These are phyloP conservation scores for Psylliodes chrysocephalus DNA, from an alignment of 2,888 invertebrate species.

Conservation along the genomic window DNA sequence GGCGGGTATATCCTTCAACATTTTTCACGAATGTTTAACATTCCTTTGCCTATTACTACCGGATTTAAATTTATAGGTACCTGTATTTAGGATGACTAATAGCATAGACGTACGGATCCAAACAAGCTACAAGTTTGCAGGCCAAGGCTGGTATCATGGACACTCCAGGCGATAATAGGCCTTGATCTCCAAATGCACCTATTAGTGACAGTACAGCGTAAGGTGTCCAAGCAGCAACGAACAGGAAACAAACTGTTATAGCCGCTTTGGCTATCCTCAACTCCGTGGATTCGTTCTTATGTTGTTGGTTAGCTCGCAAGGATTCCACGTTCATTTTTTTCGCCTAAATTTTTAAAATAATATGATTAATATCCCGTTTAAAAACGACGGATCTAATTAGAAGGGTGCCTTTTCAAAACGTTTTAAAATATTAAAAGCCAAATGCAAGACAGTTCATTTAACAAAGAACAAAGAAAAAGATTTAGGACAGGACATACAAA, in stretches of 20 bases:
- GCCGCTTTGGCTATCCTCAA: constrained; percentile 89
- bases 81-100: constrained; percentile 91
- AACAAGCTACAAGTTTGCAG: constrained; percentile 89
- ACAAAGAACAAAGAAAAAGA: no score
- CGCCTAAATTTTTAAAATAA: constrained; percentile 71
- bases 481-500: no score
- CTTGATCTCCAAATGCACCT: constrained; percentile 83
- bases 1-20: no score
- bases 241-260: constrained; percentile 86
- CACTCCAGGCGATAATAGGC: constrained; percentile 77
- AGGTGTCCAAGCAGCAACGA: constrained; percentile 90
- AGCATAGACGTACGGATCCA: constrained; percentile 92
- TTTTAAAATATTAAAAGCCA: no score
- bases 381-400: no score
- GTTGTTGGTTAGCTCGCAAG: constrained; percentile 75
- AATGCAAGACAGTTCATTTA: no score
- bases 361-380: no score
- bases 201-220: constrained; percentile 85
- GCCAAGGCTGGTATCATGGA: constrained; percentile 89
- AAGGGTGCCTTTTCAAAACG: no score
- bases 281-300: constrained; percentile 78
- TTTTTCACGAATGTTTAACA: no score
- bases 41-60: no score
- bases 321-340: constrained; percentile 94
- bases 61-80: no score